These are phyloP conservation scores for Leptinotarsa undecemlineata DNA, from an alignment of 1,140 invertebrate species.

Conservation along the genomic window DNA sequence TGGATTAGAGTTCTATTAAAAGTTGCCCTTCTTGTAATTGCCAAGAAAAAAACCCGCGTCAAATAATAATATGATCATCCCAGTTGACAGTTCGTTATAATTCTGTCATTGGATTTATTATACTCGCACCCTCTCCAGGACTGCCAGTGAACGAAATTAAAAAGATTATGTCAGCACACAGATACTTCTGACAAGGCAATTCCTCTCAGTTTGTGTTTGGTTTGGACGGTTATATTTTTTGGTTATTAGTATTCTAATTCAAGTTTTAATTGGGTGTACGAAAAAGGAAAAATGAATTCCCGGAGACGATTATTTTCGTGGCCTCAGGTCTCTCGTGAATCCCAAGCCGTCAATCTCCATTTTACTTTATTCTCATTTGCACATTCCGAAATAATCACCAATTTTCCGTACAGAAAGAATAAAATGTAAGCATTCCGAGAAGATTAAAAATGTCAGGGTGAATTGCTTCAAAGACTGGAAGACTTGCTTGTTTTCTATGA, in stretches of 20 bases:
- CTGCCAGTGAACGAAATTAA: not conserved
- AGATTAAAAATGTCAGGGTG: too few species aligned
- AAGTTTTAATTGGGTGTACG: not conserved
- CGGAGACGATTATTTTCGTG: not conserved
- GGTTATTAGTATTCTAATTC: not conserved
- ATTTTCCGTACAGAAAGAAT: too few species aligned
- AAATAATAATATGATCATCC: conserved; percentile 6
- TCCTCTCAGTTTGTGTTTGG: not conserved
- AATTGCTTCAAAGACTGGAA: too few species aligned
- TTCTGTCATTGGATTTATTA: conserved; percentile 10
- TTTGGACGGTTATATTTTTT: conserved; percentile 1
- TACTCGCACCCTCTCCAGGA: not conserved
- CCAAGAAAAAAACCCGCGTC: not conserved
- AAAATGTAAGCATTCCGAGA: too few species aligned
- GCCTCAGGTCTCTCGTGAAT: too few species aligned
- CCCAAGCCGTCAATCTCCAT: too few species aligned
- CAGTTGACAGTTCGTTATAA: conserved; percentile 11
- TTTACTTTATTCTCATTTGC: too few species aligned
- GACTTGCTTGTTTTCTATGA: too few species aligned
- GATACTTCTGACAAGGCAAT: not conserved
- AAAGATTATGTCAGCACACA: not conserved
- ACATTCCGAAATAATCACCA: too few species aligned
- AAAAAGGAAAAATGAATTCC: not conserved
- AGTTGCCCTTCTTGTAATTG: not conserved
- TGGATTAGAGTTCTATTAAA: conserved; percentile 16